Percentiles rank a stretch among this genome's conserved stretches.
Evolutionary conservation across 2,113 vertebrate species (phyloP).

Genomic region (Clarias batrachus): DNA sequence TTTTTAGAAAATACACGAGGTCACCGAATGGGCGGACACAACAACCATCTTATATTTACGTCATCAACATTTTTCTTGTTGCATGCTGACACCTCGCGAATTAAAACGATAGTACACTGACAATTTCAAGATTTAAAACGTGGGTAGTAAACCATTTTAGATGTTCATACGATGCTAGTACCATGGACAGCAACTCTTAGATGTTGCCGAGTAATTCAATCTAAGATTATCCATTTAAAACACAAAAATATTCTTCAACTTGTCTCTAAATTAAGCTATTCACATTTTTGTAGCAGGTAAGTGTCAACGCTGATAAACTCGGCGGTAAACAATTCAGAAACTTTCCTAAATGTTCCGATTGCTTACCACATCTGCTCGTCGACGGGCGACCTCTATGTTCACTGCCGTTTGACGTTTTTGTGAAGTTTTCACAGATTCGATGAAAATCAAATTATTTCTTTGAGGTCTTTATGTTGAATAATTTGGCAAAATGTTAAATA

Average conservation of each 20-base stretch:
- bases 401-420: background rate
- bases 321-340: background rate
- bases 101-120: background rate
- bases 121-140: background rate
- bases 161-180: background rate
- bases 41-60: background rate
- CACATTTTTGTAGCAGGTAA: slow-evolving; percentile 25
- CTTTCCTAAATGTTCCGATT: background rate
- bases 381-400: background rate
- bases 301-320: too few species aligned
- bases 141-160: background rate
- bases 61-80: slow-evolving; percentile 16
- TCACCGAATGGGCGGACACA: background rate
- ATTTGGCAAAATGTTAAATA: background rate
- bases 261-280: background rate
- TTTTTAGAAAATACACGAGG: background rate
- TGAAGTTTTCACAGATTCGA: background rate
- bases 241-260: background rate
- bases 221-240: background rate
- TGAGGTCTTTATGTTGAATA: background rate
- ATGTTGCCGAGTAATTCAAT: background rate
- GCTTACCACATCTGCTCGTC: background rate
- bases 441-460: background rate
- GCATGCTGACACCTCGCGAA: slow-evolving; percentile 53
- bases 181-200: background rate